phyloP scores from a whole-genome alignment of 2,888 invertebrate species.

The Heliconius cydno region DNA sequence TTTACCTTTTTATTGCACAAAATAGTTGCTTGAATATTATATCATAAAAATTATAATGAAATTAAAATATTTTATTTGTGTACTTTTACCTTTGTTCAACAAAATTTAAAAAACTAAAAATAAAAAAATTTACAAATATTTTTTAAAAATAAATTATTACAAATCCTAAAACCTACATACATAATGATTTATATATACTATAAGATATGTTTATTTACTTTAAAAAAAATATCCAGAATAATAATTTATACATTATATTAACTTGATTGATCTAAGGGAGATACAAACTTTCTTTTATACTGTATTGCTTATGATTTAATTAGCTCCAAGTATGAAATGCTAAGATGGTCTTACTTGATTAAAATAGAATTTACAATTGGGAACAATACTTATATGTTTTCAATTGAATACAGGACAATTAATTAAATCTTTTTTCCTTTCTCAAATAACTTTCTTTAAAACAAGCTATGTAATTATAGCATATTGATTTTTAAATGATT shows the following conservation, averaged over 20 bases:
- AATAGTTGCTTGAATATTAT: not conserved
- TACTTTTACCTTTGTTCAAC: not conserved
- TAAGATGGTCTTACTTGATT: not conserved
- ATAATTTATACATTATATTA: not conserved
- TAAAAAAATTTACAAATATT: not conserved
- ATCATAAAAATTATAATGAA: not conserved
- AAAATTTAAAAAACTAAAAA: not conserved
- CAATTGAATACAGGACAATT: no score
- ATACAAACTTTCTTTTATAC: not conserved
- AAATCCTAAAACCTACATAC: not conserved
- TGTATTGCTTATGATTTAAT: not conserved
- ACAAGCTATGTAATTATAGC: no score
- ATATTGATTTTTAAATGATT: not conserved
- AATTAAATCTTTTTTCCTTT: not conserved
- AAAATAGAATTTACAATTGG: not conserved
- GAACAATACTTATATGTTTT: not conserved
- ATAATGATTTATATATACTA: not conserved
- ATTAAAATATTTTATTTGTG: not conserved
- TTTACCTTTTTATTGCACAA: conserved; percentile 5
- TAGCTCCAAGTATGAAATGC: no score
- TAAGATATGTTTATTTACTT: not conserved
- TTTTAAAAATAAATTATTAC: not conserved
- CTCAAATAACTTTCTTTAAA: not conserved
- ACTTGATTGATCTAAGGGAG: not conserved
- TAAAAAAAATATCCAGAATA: not conserved